Conservation (phyloP, 1,140 invertebrate genomes). For the Apis dorsata region DNA sequence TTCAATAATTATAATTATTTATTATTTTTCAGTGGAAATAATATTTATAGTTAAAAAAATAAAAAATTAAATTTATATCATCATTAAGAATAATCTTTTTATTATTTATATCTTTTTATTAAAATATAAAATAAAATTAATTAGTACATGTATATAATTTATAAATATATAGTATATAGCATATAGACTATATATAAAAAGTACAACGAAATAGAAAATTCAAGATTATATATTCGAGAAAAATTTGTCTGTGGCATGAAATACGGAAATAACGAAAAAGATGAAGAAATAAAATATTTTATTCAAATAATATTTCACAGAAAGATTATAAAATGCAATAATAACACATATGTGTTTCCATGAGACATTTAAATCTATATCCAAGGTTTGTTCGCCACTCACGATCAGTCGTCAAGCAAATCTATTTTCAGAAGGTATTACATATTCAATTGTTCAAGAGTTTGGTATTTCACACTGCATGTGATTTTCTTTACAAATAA, state of each 20-base stretch:
- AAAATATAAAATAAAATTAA: too few relatives aligned
- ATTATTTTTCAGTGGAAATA: not conserved
- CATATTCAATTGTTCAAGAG: slow-evolving; percentile 39
- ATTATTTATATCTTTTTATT: not conserved
- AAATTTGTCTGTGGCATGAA: not conserved
- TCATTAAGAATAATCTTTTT: not conserved
- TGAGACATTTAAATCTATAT: slow-evolving; percentile 39
- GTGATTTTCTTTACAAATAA: slow-evolving; percentile 8
- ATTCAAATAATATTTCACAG: slow-evolving; percentile 29
- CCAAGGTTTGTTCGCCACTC: slow-evolving; percentile 45
- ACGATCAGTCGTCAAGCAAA: slow-evolving; percentile 27
- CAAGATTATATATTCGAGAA: not conserved
- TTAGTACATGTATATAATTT: not conserved
- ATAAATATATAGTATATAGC: not conserved
- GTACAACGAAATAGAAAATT: not conserved
- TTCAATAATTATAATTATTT: not conserved
- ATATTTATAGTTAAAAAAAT: too few relatives aligned
- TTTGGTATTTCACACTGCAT: slow-evolving; percentile 24
- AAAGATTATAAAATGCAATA: slow-evolving; percentile 24
- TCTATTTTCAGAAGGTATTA: slow-evolving; percentile 57
- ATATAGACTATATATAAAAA: not conserved
- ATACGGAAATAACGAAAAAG: slow-evolving; percentile 24
- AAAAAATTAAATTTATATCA: not conserved
- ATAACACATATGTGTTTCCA: not conserved
- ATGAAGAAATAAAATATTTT: not conserved